Conservation (phyloP, 2,797 vertebrate genomes). For the Streptopelia turtur region DNA sequence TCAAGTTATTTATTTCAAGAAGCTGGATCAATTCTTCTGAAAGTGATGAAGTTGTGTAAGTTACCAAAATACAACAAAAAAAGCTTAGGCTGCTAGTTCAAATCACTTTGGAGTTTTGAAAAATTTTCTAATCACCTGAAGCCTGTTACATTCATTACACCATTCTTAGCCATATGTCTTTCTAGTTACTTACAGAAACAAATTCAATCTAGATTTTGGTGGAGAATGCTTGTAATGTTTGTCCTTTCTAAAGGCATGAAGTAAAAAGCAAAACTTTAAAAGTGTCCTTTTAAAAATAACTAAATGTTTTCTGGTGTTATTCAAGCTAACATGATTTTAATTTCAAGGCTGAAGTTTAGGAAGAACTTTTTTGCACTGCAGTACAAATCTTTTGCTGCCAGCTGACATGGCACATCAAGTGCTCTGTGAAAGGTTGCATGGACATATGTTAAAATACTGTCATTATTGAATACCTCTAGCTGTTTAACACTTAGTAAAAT, state of each 20-base stretch:
- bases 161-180: background rate
- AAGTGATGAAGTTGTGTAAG: background rate
- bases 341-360: background rate
- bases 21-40: background rate
- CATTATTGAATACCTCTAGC: background rate
- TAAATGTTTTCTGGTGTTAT: background rate
- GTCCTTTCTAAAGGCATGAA: background rate
- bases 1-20: slow-evolving; percentile 1
- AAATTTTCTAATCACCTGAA: background rate
- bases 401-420: background rate
- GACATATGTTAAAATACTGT: background rate
- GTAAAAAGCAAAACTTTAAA: background rate
- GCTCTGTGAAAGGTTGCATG: background rate
- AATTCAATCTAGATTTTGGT: background rate
- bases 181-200: background rate
- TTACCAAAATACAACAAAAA: background rate
- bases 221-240: background rate
- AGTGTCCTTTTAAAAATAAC: background rate
- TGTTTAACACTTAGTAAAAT: background rate
- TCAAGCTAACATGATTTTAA: background rate
- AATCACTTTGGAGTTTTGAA: background rate
- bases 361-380: background rate
- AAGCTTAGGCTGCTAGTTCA: background rate
- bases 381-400: background rate
- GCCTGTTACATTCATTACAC: background rate